phyloP scores from a whole-genome alignment of 1,140 invertebrate genomes.

The Aradophagus sp. region DNA sequence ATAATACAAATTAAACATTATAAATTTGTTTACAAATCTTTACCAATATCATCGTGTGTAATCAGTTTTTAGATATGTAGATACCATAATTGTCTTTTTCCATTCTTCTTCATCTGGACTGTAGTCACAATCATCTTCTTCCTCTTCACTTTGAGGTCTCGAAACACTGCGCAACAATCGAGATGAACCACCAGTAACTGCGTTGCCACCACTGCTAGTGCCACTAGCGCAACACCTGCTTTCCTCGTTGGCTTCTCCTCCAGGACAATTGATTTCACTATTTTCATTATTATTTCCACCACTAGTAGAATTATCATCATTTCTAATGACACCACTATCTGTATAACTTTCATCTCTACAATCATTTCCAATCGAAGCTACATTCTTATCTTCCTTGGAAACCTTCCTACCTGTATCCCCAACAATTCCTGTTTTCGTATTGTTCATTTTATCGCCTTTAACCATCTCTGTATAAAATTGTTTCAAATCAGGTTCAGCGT shows the following conservation, averaged over 20 bases:
- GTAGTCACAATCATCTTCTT: conserved; percentile 85
- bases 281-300: conserved; percentile 43
- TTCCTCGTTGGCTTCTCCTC: conserved; percentile 41
- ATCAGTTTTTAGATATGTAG: background rate
- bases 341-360: conserved; percentile 16
- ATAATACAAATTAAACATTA: conserved; percentile 6
- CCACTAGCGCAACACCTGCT: conserved; percentile 61
- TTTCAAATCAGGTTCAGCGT: conserved; percentile 71
- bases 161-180: conserved; percentile 78
- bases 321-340: conserved; percentile 13
- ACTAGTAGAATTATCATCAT: conserved; percentile 14
- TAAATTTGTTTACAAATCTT: too few relatives aligned
- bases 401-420: conserved; percentile 45
- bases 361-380: conserved; percentile 12
- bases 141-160: conserved; percentile 80
- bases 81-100: conserved; percentile 92
- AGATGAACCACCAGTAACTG: conserved; percentile 64
- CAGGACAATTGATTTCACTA: conserved; percentile 35
- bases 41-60: too few relatives aligned
- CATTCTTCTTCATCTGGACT: conserved; percentile 86
- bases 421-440: conserved; percentile 43
- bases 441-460: conserved; percentile 72
- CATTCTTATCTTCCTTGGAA: conserved; percentile 56
- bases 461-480: conserved; percentile 78
- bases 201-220: conserved; percentile 62